A percentile compares a stretch with the other conserved stretches of the same genome.
Evolutionary conservation across 2,888 invertebrate species (phyloP).

Genomic region (Rhimphoctona megacephalus): DNA sequence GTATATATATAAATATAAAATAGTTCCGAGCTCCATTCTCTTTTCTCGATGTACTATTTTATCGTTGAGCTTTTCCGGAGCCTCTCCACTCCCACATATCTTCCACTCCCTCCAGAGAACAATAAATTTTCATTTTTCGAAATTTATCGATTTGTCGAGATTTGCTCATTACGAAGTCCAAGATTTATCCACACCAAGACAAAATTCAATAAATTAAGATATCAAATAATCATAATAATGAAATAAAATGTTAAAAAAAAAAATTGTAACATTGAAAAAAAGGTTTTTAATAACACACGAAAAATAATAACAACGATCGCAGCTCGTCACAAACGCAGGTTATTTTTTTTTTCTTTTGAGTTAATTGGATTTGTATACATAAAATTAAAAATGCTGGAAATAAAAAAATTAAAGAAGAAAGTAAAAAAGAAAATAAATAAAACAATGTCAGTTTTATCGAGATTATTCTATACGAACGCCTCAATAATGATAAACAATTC

Average conservation of each 20-base stretch:
- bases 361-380: too few species aligned
- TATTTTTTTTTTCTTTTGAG: too few species aligned
- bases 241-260: neutral
- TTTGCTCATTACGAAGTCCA: conserved; percentile 35
- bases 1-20: neutral
- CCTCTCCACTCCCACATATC: neutral
- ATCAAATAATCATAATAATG: neutral
- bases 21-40: neutral
- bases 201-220: neutral
- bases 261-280: too few species aligned
- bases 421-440: too few species aligned
- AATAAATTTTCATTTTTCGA: conserved; percentile 47
- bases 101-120: conserved; percentile 28
- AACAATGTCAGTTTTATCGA: too few species aligned
- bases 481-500: neutral
- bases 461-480: too few species aligned
- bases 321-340: too few species aligned
- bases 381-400: too few species aligned
- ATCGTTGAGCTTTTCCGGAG: conserved; percentile 51
- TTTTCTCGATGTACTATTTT: conserved; percentile 48
- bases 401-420: too few species aligned
- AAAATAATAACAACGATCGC: neutral
- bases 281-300: neutral
- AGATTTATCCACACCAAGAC: neutral
- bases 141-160: conserved; percentile 6